Percentiles rank a stretch among this genome's conserved stretches.
Evolutionary conservation across 2,797 vertebrate genomes (phyloP).

Genomic region (Pseudotriccus pelzelni): DNA sequence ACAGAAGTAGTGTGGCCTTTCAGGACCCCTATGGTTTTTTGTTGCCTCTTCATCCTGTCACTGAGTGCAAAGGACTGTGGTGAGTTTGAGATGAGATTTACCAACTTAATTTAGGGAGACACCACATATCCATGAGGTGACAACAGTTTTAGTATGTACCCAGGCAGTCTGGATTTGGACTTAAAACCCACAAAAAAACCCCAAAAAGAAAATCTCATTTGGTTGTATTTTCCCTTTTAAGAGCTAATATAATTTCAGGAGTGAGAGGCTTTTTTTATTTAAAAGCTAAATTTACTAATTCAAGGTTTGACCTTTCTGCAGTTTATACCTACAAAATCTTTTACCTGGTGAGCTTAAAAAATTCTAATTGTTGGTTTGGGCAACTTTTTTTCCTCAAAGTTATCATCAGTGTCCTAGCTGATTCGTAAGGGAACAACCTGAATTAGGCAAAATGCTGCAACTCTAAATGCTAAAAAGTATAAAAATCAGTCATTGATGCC

Average conservation of each 20-base stretch:
- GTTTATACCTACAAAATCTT: not conserved
- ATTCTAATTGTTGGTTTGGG: not conserved
- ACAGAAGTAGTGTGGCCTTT: not conserved
- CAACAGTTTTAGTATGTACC: not conserved
- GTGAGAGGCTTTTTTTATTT: not conserved
- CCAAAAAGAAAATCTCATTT: not conserved
- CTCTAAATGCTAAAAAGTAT: not conserved
- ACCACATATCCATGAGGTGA: not conserved
- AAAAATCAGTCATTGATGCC: not conserved
- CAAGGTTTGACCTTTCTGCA: not conserved
- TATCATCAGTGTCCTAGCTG: not conserved
- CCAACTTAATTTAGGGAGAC: not conserved
- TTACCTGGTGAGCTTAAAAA: not conserved
- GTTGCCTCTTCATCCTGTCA: not conserved
- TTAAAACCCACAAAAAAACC: not conserved
- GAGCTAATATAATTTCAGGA: not conserved
- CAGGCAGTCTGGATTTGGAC: not conserved
- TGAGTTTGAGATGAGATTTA: not conserved
- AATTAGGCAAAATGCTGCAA: not conserved
- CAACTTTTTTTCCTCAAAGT: not conserved
- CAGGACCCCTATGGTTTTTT: accelerated
- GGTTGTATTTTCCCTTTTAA: not conserved
- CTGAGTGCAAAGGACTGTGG: not conserved
- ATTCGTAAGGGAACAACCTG: not conserved
- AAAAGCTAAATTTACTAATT: not conserved